Conservation (phyloP, 2,797 vertebrate species). For the Moxostoma hubbsi region DNA sequence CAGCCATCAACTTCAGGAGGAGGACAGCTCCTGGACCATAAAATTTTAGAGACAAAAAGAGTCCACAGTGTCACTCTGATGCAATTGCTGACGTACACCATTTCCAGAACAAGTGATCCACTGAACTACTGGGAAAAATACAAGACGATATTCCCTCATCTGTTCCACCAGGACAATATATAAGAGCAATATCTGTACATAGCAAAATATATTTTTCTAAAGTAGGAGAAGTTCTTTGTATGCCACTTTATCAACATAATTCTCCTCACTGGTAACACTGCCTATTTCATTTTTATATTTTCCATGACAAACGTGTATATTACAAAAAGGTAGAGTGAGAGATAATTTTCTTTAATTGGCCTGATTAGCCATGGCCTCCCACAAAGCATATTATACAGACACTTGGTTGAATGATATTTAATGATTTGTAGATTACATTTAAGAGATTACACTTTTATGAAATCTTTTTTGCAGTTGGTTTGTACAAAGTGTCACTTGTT, state of each 20-base stretch:
- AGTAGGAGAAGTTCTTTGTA: no score
- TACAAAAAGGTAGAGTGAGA: background rate
- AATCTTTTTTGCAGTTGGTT: no score
- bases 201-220: no score
- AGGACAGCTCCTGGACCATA: background rate
- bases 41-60: conserved; percentile 4
- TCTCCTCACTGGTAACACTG: background rate
- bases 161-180: background rate
- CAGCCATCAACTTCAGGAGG: background rate
- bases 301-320: background rate
- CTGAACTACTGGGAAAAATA: conserved; percentile 40
- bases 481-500: no score
- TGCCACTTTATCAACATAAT: background rate
- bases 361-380: no score
- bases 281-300: background rate
- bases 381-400: no score
- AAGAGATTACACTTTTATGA: no score
- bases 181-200: no score
- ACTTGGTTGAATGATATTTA: no score
- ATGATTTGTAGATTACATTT: no score
- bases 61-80: conserved; percentile 29
- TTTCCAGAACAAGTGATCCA: conserved; percentile 35
- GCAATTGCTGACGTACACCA: conserved; percentile 42
- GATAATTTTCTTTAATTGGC: no score
- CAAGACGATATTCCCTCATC: conserved; percentile 23